Percentiles rank a stretch among this genome's conserved stretches.
phyloP scores from a whole-genome alignment of 1,140 invertebrate species.

The Solenopsis fugax region DNA sequence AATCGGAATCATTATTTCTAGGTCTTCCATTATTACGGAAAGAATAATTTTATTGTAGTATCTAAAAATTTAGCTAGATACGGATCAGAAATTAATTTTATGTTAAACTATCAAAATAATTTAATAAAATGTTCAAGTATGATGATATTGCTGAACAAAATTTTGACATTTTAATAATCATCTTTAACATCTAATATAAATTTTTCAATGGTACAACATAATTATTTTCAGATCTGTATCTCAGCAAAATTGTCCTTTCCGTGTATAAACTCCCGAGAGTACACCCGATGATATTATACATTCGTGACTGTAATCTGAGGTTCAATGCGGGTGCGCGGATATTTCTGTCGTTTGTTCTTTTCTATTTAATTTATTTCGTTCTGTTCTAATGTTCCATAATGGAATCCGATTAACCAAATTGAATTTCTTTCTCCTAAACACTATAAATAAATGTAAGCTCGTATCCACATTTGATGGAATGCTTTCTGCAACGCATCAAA shows the following conservation, averaged over 20 bases:
- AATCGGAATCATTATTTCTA: neutral
- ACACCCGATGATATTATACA: neutral
- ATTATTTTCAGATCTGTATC: too few relatives aligned
- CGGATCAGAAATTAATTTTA: too few relatives aligned
- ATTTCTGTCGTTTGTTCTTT: neutral
- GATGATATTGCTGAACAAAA: too few relatives aligned
- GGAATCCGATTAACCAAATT: slow-evolving; percentile 12
- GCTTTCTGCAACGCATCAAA: slow-evolving; percentile 21
- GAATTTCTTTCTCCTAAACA: neutral
- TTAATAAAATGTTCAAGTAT: too few relatives aligned
- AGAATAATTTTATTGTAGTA: too few relatives aligned
- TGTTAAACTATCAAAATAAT: too few relatives aligned
- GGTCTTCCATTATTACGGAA: neutral
- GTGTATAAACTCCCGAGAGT: neutral
- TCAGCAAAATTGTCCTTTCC: too few relatives aligned
- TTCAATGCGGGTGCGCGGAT: neutral
- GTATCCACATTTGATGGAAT: slow-evolving; percentile 4
- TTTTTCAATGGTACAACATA: too few relatives aligned
- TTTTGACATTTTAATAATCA: too few relatives aligned
- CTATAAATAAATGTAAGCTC: slow-evolving; percentile 11
- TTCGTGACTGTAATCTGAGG: neutral
- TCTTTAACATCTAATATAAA: too few relatives aligned
- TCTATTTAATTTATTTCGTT: slow-evolving; percentile 59
- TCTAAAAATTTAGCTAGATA: too few relatives aligned
- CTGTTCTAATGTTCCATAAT: slow-evolving; percentile 48